Evolutionary conservation across 2,888 invertebrate species (phyloP), one percentile per base, ranked within the genome.

Genomic region (Rotaria socialis): DNA sequence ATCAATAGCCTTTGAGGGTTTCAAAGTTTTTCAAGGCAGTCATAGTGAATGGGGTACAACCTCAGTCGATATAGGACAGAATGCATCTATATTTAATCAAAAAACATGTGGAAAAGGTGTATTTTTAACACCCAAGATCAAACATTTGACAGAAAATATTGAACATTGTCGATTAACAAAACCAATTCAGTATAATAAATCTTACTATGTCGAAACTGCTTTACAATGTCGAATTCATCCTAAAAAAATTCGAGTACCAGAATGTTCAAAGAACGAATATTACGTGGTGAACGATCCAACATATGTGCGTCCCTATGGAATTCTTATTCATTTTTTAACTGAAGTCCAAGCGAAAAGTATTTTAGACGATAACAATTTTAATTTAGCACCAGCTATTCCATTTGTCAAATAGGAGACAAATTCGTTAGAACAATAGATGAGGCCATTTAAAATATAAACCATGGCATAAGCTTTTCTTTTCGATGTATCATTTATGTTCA

Each of bases 171-270:
- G 75, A 75, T 75, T 75, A 75, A 75, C 19, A 14, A 67, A 67
- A 67, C 75, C 75, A 22, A 47, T 75, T 47, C 75, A 75, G 47
- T 75, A 75, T 8, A 75, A 75, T 75, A 75, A 47, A 24, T 24
- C 43, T 75, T 75, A 16, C 24, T 75, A 75, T 75, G 27, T 75
- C 8, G 75, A 75, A 8, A 19, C 22, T 24, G 67, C 67, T 67
- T 27, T 67, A 67, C 67, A 67, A 35, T 67, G 67, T 27, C 67
- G 35, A 27, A 67, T 67, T n/a, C 27, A 67, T 27, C 67, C 67
- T 27, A n/a, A 27, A 67, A 27, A 27, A 67, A 67, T 67, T 67
- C 67, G 67, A 67, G 22, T 67, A 67, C 35, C 67, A 67, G 27
- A 67, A 67, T 67, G 67, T 67, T n/a, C 67, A 5, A n/a, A 67